A percentile compares a stretch with the other conserved stretches of the same genome.
phyloP scores from a whole-genome alignment of 1,140 invertebrate species.

The Stegodyphus mimosarum region DNA sequence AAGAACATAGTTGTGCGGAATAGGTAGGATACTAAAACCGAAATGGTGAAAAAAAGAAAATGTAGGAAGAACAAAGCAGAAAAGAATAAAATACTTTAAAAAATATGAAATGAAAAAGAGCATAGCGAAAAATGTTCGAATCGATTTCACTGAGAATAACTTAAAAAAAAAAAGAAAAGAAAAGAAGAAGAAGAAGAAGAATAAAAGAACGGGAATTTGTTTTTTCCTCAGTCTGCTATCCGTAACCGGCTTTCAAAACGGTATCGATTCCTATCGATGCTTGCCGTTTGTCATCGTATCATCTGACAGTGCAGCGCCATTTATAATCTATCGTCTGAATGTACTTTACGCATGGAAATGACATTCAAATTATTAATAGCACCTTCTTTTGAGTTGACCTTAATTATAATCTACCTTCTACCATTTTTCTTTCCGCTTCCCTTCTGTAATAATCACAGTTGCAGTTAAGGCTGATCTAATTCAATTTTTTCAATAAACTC shows the following conservation, averaged over 20 bases:
- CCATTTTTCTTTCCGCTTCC: slow-evolving; percentile 18
- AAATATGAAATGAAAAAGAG: neutral
- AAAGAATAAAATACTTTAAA: slow-evolving; percentile 14
- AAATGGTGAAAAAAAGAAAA: too few relatives aligned
- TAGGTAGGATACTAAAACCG: neutral
- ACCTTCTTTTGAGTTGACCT: slow-evolving; percentile 13
- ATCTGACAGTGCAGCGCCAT: slow-evolving; percentile 41
- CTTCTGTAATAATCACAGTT: slow-evolving; percentile 9
- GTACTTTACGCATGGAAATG: slow-evolving; percentile 48
- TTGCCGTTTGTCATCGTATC: slow-evolving; percentile 49
- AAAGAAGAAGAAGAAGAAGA: slow-evolving; percentile 7
- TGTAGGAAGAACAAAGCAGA: neutral
- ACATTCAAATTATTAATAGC: slow-evolving; percentile 59
- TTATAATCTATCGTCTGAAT: slow-evolving; percentile 46
- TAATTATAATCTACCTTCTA: slow-evolving; percentile 38
- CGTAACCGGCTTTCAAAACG: slow-evolving; percentile 48
- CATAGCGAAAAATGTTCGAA: slow-evolving; percentile 29
- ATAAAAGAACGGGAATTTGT: slow-evolving; percentile 14
- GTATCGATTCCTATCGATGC: slow-evolving; percentile 54
- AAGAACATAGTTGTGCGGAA: slow-evolving; percentile 24
- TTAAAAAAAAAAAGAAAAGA: slow-evolving; percentile 18
- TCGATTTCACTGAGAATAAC: slow-evolving; percentile 30
- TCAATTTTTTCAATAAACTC: neutral
- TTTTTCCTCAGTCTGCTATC: neutral
- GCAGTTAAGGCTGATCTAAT: neutral